Evolutionary conservation across 2,797 vertebrate species (phyloP).

Genomic region (Perodicticus potto): DNA sequence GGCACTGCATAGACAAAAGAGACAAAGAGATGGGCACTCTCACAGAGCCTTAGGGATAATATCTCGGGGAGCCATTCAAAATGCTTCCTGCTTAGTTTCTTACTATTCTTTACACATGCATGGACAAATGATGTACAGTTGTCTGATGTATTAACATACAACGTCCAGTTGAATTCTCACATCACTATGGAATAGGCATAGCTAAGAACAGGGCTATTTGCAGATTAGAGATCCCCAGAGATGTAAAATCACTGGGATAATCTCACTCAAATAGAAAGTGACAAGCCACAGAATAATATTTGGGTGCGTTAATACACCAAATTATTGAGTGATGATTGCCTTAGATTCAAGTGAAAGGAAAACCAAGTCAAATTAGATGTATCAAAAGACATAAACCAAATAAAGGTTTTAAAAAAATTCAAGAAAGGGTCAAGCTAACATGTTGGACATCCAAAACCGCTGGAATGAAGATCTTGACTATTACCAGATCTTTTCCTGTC

Average conservation of each 20-base stretch:
- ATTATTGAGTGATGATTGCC: not conserved
- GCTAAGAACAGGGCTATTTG: not conserved
- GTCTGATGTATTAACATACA: not conserved
- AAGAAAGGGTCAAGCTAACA: not conserved
- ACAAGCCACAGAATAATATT: not conserved
- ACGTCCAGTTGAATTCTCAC: not conserved
- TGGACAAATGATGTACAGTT: not conserved
- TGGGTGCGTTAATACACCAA: not conserved
- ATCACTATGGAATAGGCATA: not conserved
- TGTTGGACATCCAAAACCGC: not conserved
- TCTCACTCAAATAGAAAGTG: not conserved
- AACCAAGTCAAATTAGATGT: not conserved
- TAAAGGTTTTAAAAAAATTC: not conserved
- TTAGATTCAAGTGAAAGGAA: not conserved
- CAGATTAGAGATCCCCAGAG: not conserved
- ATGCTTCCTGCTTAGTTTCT: not conserved
- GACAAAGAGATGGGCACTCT: not conserved
- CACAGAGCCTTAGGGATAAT: accelerated
- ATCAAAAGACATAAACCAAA: not conserved
- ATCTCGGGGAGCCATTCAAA: not conserved
- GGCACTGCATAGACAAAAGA: not conserved
- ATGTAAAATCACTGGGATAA: not conserved
- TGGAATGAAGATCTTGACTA: not conserved
- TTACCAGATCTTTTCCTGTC: not conserved
- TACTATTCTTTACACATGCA: not conserved